Base-by-base conservation (phyloP, 2,888 invertebrate species). In the Apamea sordens region DNA sequence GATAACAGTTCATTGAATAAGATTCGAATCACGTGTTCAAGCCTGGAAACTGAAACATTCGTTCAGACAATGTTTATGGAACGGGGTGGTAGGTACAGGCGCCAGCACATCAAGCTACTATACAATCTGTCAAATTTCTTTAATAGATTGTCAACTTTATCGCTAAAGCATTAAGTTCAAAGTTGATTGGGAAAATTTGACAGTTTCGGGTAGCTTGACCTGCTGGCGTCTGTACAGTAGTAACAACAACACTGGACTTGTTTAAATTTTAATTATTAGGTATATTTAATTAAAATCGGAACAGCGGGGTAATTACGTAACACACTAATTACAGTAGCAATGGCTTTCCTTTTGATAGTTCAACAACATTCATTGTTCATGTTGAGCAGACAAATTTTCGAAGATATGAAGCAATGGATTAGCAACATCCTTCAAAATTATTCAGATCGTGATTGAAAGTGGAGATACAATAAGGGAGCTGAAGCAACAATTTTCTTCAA, bases 1-100 rank as follows among this genome's bases (percentile, higher is more conserved):
- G 83, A 79, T 83, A 84, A 76, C 36, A 21, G 15, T 69, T 65
- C 83, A 83, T 83, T 73, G 64, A 82, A 65, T 73, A 56, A 24
- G 36, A 15, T 44, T 64, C 24, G 36, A 0, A 15, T 69, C 72
- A 64, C 41, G 59, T 70, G 69, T 70, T 50, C 24, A 3, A 2
- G 41, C 8, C 36, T n/a, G 24, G 56, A 59, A 75, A 50, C 2
- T 53, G 59, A 36, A 71, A 28, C 47, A 53, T 21, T 24, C 41
- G 8, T 6, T 7, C 24, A 24, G 24, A 70, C 0, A 69, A 32
- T 24, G 0, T n/a, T 53, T 53, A 18, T 18, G 13, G 32, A 6
- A 53, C 36, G 36, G 36, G 36, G 36, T 6, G 6, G 36, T 36
- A 36, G 0, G 36, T 36, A 36, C 36, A 36, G 36, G 6, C 0